Evolutionary conservation across 2,888 invertebrate species (phyloP), one percentile per base, ranked within the genome.

Genomic region (Pedicia rivosa): DNA sequence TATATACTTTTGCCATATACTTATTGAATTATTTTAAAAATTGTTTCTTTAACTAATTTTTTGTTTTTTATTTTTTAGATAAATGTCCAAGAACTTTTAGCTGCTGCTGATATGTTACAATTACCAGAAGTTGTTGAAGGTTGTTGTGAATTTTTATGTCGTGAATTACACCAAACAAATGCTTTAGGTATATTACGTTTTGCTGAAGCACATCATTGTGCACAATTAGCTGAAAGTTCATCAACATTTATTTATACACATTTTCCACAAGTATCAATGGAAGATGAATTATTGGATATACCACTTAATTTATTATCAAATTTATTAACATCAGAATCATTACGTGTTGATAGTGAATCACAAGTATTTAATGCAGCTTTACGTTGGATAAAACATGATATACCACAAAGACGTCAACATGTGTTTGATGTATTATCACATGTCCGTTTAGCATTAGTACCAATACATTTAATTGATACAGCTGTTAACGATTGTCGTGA

Each of bases 81-180:
- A 39, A 86, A 84, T 61, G 90, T 91, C 39, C 88, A 90, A 62
- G 88, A 88, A 51, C 62, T 92, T 47, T 69, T 91, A 49, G 75
- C 82, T 44, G 86, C 88, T 30, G 87, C 90, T 29, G 90, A 91
- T 58, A 91, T 92, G 90, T 63, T 92, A 41, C 81, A 87, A 56
- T 63, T 92, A 32, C 71, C 77, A 45, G 88, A 88, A 57, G 74
- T 81, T 27, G 81, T 91, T 12, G 70, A 73, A 37, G 79, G 80
- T 6, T 91, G 91, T 57, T 80, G 84, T 41, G 77, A 80, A 52
- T 91, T 81, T 59, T 66, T 92, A 37, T 78, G 78, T 48, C 73
- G 79, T 48, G 86, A 90, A 63, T 64, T 92, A 40, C 81, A 88
- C 62, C 74, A 79, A 33, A 74, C 82, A 25, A 92, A 92, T 67